phyloP scores from a whole-genome alignment of 2,888 invertebrate species.

The Phyto melanocephala region DNA sequence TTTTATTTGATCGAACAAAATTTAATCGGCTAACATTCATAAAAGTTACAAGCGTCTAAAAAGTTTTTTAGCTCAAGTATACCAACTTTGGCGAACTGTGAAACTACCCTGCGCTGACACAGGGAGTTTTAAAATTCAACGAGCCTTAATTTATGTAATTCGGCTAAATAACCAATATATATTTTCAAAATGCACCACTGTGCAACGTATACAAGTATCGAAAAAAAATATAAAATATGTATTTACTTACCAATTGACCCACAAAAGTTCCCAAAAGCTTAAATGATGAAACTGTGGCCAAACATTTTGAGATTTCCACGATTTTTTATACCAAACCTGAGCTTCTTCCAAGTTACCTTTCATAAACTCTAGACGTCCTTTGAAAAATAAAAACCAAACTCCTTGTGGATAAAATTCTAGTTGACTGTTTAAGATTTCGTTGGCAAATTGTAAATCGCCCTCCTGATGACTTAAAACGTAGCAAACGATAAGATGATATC shows the following conservation, averaged over 20 bases:
- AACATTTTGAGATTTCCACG: constrained; percentile 88
- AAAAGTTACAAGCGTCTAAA: too few species aligned
- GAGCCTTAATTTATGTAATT: too few species aligned
- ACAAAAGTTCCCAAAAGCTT: constrained; percentile 96
- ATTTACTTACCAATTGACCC: constrained; percentile 90
- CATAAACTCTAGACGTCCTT: constrained; percentile 90
- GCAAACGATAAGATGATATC: constrained; percentile 91
- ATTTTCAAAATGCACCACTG: too few species aligned
- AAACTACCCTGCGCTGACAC: too few species aligned
- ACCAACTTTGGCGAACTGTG: too few species aligned
- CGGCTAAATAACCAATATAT: too few species aligned
- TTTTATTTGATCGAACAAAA: too few species aligned
- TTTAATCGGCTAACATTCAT: too few species aligned
- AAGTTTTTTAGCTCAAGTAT: too few species aligned
- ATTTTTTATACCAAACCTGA: constrained; percentile 87
- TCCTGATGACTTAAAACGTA: constrained; percentile 90
- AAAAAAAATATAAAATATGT: too few species aligned
- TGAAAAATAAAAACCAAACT: constrained; percentile 94
- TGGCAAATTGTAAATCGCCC: constrained; percentile 88
- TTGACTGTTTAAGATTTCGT: constrained; percentile 86
- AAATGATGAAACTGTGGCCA: constrained; percentile 96
- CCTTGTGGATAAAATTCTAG: constrained; percentile 87
- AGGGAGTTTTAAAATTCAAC: too few species aligned
- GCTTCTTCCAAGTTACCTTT: constrained; percentile 87
- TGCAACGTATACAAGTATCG: too few species aligned